These are phyloP conservation scores for Gymnothorax reevesii DNA, from an alignment of 2,797 vertebrate genomes.

Conservation along the genomic window DNA sequence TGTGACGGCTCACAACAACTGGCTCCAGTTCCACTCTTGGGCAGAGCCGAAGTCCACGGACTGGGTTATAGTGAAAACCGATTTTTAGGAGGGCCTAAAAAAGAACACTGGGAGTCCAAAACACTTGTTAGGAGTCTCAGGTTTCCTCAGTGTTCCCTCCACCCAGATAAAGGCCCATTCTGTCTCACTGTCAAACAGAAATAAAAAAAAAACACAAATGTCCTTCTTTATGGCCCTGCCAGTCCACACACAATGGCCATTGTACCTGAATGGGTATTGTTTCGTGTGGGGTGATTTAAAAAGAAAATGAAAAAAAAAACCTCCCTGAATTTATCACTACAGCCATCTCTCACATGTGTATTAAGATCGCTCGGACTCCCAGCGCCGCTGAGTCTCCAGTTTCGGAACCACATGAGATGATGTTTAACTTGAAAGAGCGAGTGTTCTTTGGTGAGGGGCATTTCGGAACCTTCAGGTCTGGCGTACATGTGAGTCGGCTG, in stretches of 20 bases:
- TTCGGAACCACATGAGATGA: background rate
- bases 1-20: background rate
- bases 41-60: background rate
- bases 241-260: constrained; percentile 36
- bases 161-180: constrained; percentile 29
- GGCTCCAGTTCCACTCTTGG: background rate
- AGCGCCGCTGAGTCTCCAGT: background rate
- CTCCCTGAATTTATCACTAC: background rate
- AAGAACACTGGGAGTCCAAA: constrained; percentile 9
- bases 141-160: constrained; percentile 20
- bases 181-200: constrained; percentile 6
- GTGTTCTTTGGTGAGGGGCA: constrained; percentile 27
- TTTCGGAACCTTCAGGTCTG: constrained; percentile 41
- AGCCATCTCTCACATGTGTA: background rate
- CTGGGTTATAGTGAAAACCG: background rate
- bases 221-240: constrained; percentile 21
- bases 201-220: background rate
- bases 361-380: background rate
- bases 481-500: constrained; percentile 47
- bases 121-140: constrained; percentile 21
- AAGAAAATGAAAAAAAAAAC: background rate
- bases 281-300: background rate
- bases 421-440: constrained; percentile 10
- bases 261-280: constrained; percentile 17
- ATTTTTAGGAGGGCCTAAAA: background rate